Base-by-base conservation (phyloP, 2,888 invertebrate species). In the Phymatocera aterrima region DNA sequence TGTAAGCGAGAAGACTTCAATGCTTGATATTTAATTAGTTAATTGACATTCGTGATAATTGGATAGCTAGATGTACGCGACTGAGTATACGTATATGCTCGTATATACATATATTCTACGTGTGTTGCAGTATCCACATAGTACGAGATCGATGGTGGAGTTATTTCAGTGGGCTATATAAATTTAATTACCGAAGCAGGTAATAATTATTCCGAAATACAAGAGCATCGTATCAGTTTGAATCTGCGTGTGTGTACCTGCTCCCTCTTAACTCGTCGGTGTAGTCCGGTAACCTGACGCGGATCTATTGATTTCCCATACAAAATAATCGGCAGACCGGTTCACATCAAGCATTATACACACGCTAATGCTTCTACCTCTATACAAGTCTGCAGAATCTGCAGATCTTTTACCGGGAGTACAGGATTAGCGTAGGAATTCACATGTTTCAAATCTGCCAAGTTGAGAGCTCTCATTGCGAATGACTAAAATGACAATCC, bases 11-110 rank as follows among this genome's bases (percentile, higher is more conserved):
- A n/a, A n/a, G n/a, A 72, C 34, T 51, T 31, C 51, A 48, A 72
- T 72, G 48, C 72, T 72, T 18, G 72, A 72, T 72, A 72, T 72
- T 72, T 72, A 28, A 72, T 72, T 51, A 48, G 72, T 18, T 51
- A 51, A 72, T 72, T 48, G 51, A 72, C 68, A 46, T 68, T 46
- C 46, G 68, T 43, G 43, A 68, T 68, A 68, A 68, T 68, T 68
- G 68, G 46, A 68, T 43, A 34, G 37, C 64, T 28, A 61, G 37
- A 61, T 34, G 3, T 31, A 18, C 34, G 37, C 31, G 61, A 10
- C 18, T 61, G 34, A 31, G 31, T 28, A 31, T 60, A 15, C 31
- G n/a, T 65, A 3, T 40, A 31, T 28, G 12, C 5, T 10, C 24
- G 15, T 10, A n/a, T 15, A 54, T 21, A 21, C 8, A n/a, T 60